Percentiles rank a stretch among this genome's conserved stretches.
Evolutionary conservation across 2,888 invertebrate species (phyloP).

Genomic region (Drosophila anomalata): DNA sequence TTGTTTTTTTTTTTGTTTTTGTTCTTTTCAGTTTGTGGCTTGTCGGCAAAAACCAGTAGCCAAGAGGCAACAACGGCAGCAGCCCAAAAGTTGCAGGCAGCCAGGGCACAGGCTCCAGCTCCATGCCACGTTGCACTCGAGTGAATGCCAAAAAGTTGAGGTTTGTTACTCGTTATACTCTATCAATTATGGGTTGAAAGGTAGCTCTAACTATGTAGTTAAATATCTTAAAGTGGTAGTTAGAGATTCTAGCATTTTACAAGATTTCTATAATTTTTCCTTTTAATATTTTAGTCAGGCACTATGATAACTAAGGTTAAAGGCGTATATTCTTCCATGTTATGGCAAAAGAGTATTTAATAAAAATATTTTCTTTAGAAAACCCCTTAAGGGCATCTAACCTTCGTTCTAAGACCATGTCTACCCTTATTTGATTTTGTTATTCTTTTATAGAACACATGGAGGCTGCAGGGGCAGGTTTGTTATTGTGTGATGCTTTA

Average conservation of each 20-base stretch:
- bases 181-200: slow-evolving; percentile 30
- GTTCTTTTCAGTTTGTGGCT: slow-evolving; percentile 47
- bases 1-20: slow-evolving; percentile 14
- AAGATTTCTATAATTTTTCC: neutral
- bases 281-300: too few relatives aligned
- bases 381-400: slow-evolving; percentile 10
- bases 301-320: too few relatives aligned
- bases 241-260: neutral
- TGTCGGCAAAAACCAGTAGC: slow-evolving; percentile 67
- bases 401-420: neutral
- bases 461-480: slow-evolving; percentile 32
- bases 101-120: slow-evolving; percentile 37
- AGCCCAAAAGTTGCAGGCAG: slow-evolving; percentile 45
- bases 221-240: neutral
- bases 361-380: neutral
- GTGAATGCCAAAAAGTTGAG: slow-evolving; percentile 55
- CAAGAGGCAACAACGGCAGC: slow-evolving; percentile 57
- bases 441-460: slow-evolving; percentile 30
- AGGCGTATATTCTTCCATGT: too few relatives aligned
- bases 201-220: neutral
- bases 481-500: slow-evolving; percentile 36
- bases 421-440: slow-evolving; percentile 15
- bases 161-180: slow-evolving; percentile 51
- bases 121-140: slow-evolving; percentile 72
- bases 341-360: too few relatives aligned